Percentiles rank a stretch among this genome's conserved stretches.
Evolutionary conservation across 2,888 invertebrate species (phyloP).

Genomic region (Sepioteuthis lessoniana): DNA sequence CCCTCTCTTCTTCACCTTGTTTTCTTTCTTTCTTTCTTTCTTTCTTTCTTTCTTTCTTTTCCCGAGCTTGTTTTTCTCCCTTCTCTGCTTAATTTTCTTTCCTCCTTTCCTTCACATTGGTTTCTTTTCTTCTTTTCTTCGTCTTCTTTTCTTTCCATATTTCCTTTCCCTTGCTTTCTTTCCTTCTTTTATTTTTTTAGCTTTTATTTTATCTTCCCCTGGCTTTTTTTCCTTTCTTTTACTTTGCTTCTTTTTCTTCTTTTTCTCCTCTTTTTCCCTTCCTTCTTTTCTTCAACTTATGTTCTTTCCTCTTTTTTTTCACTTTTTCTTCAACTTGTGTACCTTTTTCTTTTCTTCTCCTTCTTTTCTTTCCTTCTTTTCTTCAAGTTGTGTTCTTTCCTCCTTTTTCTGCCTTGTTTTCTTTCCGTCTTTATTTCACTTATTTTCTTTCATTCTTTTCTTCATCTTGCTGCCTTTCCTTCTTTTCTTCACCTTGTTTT

Average conservation of each 20-base stretch:
- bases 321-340: background rate
- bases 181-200: background rate
- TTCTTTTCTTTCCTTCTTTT: background rate
- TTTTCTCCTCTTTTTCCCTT: background rate
- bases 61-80: background rate
- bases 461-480: background rate
- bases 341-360: background rate
- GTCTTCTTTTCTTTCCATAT: background rate
- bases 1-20: too few relatives aligned
- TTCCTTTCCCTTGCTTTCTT: background rate
- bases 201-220: background rate
- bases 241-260: background rate
- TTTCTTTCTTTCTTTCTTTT: background rate
- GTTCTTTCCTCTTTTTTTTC: too few relatives aligned
- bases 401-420: background rate
- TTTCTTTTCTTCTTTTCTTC: too few relatives aligned
- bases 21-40: too few relatives aligned
- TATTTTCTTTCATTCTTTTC: background rate
- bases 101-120: too few relatives aligned
- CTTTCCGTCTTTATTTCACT: background rate
- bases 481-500: background rate
- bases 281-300: fast-evolving
- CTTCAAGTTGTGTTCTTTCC: background rate
- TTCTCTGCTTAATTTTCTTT: too few relatives aligned
- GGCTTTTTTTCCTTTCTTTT: background rate